A percentile compares a stretch with the other conserved stretches of the same genome.
These are phyloP conservation scores for Lagorchestes hirsutus DNA, from an alignment of 2,797 vertebrate species.

Conservation along the genomic window DNA sequence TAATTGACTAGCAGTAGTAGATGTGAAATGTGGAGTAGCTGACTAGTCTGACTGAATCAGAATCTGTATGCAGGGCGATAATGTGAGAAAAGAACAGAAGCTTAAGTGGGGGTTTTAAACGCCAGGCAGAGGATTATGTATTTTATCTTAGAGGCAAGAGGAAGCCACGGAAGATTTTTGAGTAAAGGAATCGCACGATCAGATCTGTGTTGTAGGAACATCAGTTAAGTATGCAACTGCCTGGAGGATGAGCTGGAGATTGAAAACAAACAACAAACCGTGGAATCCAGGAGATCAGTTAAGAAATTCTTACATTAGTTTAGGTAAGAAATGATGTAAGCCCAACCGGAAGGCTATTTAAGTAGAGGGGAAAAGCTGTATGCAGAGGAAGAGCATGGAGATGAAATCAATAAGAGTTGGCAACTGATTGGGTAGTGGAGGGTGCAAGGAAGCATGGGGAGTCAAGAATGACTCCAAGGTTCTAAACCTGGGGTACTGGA, in stretches of 20 bases:
- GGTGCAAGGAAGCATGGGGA: neutral
- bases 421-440: neutral
- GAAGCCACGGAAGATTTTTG: neutral
- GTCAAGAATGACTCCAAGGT: constrained; percentile 2
- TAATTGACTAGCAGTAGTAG: neutral
- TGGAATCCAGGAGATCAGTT: neutral
- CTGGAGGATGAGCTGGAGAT: neutral
- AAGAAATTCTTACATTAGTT: neutral
- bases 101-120: neutral
- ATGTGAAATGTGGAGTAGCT: neutral
- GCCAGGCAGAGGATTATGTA: neutral
- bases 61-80: too few species aligned
- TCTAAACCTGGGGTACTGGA: constrained; percentile 17
- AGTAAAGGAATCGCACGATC: neutral
- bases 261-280: neutral
- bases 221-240: neutral
- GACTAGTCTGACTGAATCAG: too few species aligned
- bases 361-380: neutral
- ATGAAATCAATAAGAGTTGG: neutral
- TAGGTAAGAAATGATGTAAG: neutral
- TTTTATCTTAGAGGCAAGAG: neutral
- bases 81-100: neutral
- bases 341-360: neutral
- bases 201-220: neutral
- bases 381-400: neutral